These are phyloP conservation scores for Aplysina aerophoba DNA, from an alignment of 37 sponge, comb jelly and placozoan genomes.

Conservation along the genomic window DNA sequence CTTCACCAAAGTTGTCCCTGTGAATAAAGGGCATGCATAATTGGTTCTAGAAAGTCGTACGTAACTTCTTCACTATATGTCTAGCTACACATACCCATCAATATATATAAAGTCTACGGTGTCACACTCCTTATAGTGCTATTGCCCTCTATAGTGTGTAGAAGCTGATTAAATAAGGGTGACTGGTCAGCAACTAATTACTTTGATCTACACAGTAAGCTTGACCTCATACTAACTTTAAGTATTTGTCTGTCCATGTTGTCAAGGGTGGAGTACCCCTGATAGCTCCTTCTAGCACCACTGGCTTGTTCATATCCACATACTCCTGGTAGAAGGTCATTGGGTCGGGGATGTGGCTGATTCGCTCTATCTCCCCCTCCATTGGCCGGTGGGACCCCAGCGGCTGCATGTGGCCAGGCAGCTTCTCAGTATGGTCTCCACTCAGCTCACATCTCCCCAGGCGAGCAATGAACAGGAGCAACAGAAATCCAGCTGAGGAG, in stretches of 20 bases:
- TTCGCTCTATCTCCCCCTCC: conserved; percentile 32
- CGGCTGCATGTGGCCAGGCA: conserved; percentile 77
- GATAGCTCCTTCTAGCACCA: conserved; percentile 53
- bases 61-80: neutral
- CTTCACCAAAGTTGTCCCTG: conserved; percentile 61
- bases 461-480: too few relatives aligned
- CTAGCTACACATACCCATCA: too few relatives aligned
- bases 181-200: too few relatives aligned
- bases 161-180: too few relatives aligned
- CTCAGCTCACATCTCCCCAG: too few relatives aligned
- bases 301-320: conserved; percentile 42
- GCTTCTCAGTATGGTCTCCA: neutral
- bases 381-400: conserved; percentile 79
- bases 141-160: too few relatives aligned
- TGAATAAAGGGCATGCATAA: too few relatives aligned
- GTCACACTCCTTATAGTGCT: too few relatives aligned
- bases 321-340: conserved; percentile 55
- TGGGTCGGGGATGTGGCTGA: conserved; percentile 40
- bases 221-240: conserved; percentile 40
- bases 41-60: too few relatives aligned
- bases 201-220: neutral
- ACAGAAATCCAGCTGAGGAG: too few relatives aligned
- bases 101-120: too few relatives aligned
- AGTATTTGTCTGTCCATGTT: conserved; percentile 74
- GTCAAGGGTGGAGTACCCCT: neutral